Evolutionary conservation across 1,140 invertebrate genomes (phyloP).

Genomic region (Camponotus pennsylvanicus): DNA sequence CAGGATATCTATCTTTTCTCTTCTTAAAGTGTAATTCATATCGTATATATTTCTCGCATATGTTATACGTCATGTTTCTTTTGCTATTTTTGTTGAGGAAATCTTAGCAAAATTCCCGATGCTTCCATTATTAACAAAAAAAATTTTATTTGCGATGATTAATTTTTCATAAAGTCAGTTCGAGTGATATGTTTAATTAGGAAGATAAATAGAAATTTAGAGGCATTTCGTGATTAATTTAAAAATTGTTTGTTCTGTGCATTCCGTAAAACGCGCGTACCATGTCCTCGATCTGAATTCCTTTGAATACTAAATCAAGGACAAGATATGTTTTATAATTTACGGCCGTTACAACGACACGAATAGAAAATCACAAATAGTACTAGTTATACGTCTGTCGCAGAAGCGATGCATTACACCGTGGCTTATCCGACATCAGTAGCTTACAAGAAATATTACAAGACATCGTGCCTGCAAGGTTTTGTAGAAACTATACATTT

Average conservation of each 20-base stretch:
- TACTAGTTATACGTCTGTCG: conserved; percentile 2
- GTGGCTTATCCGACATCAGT: conserved; percentile 24
- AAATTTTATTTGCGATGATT: neutral
- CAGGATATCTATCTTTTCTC: neutral
- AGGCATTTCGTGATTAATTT: too few relatives aligned
- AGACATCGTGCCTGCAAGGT: conserved; percentile 5
- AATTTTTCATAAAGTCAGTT: too few relatives aligned
- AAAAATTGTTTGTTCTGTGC: neutral
- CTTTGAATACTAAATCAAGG: conserved; percentile 26
- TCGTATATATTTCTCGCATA: too few relatives aligned
- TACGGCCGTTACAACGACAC: neutral
- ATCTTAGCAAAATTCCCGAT: neutral
- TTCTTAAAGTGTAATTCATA: neutral
- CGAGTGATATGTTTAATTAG: too few relatives aligned
- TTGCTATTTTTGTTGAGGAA: neutral
- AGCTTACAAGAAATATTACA: conserved; percentile 41
- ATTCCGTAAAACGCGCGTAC: neutral
- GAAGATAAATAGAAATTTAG: neutral
- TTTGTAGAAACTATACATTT: neutral
- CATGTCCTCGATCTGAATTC: conserved; percentile 31
- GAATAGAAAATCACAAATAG: conserved; percentile 25
- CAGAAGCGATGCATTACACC: neutral
- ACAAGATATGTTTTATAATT: conserved; percentile 28
- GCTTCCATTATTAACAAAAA: neutral
- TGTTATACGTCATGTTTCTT: too few relatives aligned